phyloP scores from a whole-genome alignment of 2,888 invertebrate genomes.

The Coenonympha glycerion region DNA sequence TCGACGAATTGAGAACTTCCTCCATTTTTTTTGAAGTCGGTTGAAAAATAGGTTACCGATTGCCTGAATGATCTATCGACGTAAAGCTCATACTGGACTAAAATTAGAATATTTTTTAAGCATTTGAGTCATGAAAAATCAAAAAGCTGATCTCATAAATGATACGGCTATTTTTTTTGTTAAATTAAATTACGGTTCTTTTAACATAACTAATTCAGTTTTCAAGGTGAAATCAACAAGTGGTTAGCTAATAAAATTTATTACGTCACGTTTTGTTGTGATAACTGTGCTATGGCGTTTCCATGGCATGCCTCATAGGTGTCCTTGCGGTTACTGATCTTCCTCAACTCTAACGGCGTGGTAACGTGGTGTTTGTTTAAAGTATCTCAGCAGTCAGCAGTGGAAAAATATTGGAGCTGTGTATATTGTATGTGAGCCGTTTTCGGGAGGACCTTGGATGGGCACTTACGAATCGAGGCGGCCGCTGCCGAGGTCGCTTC shows the following conservation, averaged over 20 bases:
- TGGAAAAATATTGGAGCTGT: constrained; percentile 33
- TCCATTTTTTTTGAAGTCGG: too few relatives aligned
- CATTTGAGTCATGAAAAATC: too few relatives aligned
- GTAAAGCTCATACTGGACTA: too few relatives aligned
- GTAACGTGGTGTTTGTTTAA: constrained; percentile 26
- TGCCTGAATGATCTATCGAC: too few relatives aligned
- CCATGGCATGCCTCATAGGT: neutral
- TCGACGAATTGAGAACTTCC: too few relatives aligned
- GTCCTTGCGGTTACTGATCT: constrained; percentile 14
- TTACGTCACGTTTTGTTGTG: too few relatives aligned
- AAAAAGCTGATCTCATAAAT: too few relatives aligned
- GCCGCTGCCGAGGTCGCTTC: constrained; percentile 51
- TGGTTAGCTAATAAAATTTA: neutral
- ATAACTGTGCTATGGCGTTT: neutral
- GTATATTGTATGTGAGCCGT: constrained; percentile 31
- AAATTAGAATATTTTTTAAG: too few relatives aligned
- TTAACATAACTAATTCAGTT: neutral
- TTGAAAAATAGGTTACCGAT: too few relatives aligned
- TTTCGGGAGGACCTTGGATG: constrained; percentile 51
- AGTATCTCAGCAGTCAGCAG: constrained; percentile 23
- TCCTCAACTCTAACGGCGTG: neutral
- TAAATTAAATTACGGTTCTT: neutral
- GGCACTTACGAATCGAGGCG: constrained; percentile 57
- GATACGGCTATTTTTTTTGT: neutral
- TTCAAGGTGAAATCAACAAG: neutral